Base-by-base conservation (phyloP, 2,113 vertebrate species). In the Salvelinus fontinalis region DNA sequence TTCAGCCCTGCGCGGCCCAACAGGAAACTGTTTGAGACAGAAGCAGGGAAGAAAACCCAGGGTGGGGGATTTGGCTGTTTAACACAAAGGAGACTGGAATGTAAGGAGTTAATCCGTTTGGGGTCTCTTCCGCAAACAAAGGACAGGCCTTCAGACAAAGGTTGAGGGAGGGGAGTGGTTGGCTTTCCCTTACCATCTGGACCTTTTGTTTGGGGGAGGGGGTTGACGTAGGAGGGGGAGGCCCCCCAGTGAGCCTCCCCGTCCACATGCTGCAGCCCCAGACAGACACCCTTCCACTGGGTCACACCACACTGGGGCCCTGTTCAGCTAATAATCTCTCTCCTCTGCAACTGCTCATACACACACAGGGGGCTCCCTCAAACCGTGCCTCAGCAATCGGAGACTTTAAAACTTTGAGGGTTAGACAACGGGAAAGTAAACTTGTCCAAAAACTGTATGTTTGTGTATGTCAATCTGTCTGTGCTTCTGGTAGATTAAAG, bases 91-190 rank as follows among this genome's bases (percentile, higher is more conserved):
- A 88, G 85, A 76, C 86, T 87, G 91, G 91, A 92, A 93, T 93
- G 92, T 88, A 92, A 93, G 89, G 93, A 92, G 92, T 94, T 94
- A 94, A 93, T 93, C 93, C 91, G 34, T 92, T 89, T 76, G 89
- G 88, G 89, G 85, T 89, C 86, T 89, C 91, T 92, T 91, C 91
- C 89, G 85, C 89, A 93, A 93, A 93, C 91, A 94, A 93, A 93
- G 89, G 88, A 91, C 90, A 85, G 90, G 80, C 86, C 91, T 90
- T 70, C 88, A 94, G 92, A 93, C 92, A 93, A 93, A 93, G 93
- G 92, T 91, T 93, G 88, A 81, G 85, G 86, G 85, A 84, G 88
- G 90, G 75, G 89, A 87, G 91, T 86, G 87, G 90, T 85, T 88
- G 88, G 87, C 90, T 92, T 89, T 92, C 87, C 83, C 79, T 86